A percentile compares a stretch with the other conserved stretches of the same genome.
Conservation (phyloP, 2,113 vertebrate genomes). For the Pheucticus melanocephalus region DNA sequence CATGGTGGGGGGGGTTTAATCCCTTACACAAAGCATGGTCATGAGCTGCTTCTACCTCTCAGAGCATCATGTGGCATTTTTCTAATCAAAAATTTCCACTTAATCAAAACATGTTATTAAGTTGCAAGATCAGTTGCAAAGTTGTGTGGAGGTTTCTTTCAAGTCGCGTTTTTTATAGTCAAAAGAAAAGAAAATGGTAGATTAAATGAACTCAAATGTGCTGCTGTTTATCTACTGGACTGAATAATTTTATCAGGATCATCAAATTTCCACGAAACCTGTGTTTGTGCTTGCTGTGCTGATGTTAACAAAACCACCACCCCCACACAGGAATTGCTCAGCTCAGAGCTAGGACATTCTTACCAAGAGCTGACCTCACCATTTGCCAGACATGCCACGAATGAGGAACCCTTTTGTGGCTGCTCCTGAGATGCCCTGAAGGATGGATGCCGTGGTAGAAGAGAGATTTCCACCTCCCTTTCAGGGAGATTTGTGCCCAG, state of each 20-base stretch:
- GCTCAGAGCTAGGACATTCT: neutral
- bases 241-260: neutral
- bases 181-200: neutral
- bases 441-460: neutral
- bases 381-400: accelerated
- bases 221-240: neutral
- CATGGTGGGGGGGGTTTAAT: neutral
- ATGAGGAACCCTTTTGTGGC: accelerated
- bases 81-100: neutral
- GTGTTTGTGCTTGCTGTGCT: neutral
- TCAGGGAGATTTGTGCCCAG: neutral
- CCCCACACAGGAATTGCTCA: neutral
- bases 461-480: neutral
- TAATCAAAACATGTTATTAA: neutral
- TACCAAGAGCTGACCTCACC: neutral
- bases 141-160: neutral
- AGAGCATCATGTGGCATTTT: neutral
- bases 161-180: neutral
- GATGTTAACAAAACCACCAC: neutral
- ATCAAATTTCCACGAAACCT: slow-evolving; percentile 3
- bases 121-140: neutral
- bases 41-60: neutral
- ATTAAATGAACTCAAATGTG: neutral
- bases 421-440: neutral
- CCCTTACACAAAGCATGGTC: neutral